A percentile compares a stretch with the other conserved stretches of the same genome.
These are phyloP conservation scores for Heloderma charlesbogerti DNA, from an alignment of 2,113 vertebrate species.

Conservation along the genomic window DNA sequence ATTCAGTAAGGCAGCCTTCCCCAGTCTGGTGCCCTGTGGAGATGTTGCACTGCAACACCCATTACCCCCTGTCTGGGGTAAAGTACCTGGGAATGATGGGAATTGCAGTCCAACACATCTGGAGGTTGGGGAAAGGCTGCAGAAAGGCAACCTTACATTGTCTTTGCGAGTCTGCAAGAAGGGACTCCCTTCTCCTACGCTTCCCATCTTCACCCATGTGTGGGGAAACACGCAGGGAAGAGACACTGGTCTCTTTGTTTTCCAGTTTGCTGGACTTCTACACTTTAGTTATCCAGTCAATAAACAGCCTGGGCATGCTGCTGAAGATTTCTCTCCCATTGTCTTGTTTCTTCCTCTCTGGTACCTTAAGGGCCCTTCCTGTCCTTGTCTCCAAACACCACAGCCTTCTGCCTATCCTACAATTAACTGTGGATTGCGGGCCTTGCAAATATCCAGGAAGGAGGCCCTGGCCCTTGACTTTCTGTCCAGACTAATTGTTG, in stretches of 20 bases:
- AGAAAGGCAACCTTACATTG: neutral
- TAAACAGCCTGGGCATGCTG: neutral
- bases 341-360: neutral
- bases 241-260: neutral
- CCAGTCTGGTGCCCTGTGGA: no score
- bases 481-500: neutral
- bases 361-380: neutral
- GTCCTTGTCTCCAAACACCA: neutral
- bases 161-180: neutral
- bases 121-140: no score
- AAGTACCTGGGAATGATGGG: no score
- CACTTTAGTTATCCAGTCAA: neutral
- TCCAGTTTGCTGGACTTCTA: neutral
- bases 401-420: neutral
- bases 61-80: no score
- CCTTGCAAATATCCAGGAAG: no score
- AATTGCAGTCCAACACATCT: no score
- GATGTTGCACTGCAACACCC: no score
- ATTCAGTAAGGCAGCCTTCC: no score
- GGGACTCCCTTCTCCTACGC: neutral
- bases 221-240: neutral
- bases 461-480: neutral
- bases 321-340: neutral
- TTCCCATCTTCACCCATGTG: neutral
- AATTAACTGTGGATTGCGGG: neutral